These are phyloP conservation scores for Hirtodrosophila confusa DNA, from an alignment of 2,888 invertebrate species.

Conservation along the genomic window DNA sequence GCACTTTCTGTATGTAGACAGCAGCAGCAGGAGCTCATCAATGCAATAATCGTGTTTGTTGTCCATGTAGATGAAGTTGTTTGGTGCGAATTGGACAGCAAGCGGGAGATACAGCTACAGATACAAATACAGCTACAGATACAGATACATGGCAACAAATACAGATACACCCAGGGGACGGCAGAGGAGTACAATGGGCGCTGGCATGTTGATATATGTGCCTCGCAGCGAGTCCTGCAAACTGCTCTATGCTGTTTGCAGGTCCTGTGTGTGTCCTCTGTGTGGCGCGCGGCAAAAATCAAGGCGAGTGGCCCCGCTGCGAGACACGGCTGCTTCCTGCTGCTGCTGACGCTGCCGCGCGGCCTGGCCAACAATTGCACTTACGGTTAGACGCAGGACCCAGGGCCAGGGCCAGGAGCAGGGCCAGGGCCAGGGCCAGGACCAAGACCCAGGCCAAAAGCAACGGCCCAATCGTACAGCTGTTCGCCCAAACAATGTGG, in stretches of 20 bases:
- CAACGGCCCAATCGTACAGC: conserved; percentile 50
- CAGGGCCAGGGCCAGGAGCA: background rate
- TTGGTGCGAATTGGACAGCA: conserved; percentile 58
- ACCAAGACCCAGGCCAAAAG: background rate
- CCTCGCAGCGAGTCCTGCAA: conserved; percentile 24
- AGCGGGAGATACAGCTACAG: conserved; percentile 9
- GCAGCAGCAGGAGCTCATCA: conserved; percentile 83
- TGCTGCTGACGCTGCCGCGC: conserved; percentile 33
- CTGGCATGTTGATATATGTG: conserved; percentile 65
- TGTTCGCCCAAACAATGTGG: conserved; percentile 66
- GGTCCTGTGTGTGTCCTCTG: conserved; percentile 40
- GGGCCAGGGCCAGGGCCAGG: no score
- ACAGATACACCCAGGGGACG: conserved; percentile 47
- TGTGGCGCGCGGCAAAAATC: conserved; percentile 73
- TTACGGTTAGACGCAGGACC: conserved; percentile 54
- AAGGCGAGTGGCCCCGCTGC: conserved; percentile 71
- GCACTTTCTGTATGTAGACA: conserved; percentile 78
- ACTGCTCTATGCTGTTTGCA: background rate
- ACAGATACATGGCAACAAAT: background rate
- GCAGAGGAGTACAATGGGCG: conserved; percentile 40
- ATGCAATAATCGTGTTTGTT: conserved; percentile 76
- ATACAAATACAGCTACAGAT: conserved; percentile 17
- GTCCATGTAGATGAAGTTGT: conserved; percentile 66
- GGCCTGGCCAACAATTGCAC: conserved; percentile 49
- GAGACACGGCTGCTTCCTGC: conserved; percentile 64